phyloP scores from a whole-genome alignment of 92 coral and sea anemone species.

The Diadumene lineata region DNA sequence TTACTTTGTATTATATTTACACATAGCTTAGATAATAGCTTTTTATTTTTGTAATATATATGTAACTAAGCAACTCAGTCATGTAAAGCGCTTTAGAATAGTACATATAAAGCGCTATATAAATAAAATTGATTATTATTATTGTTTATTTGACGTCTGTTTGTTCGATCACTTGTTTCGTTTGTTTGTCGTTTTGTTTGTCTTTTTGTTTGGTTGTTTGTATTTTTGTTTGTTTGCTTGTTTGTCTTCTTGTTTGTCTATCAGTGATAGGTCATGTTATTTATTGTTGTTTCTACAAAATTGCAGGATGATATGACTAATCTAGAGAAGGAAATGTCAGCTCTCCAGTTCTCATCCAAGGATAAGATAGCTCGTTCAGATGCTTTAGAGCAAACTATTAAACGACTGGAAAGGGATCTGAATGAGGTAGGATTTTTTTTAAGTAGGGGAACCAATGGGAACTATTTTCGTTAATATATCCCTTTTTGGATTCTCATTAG shows the following conservation, averaged over 20 bases:
- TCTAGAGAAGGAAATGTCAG: conserved; percentile 54
- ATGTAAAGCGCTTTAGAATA: no score
- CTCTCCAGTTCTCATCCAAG: conserved; percentile 56
- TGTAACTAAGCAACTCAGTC: no score
- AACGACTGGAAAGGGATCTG: conserved; percentile 69
- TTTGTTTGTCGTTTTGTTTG: no score
- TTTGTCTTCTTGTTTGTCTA: background rate
- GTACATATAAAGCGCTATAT: no score
- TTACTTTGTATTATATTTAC: no score
- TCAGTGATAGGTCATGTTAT: background rate
- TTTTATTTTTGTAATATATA: no score
- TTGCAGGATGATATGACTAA: conserved; percentile 49
- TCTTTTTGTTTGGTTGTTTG: no score
- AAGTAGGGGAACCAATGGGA: background rate
- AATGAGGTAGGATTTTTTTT: conserved; percentile 76
- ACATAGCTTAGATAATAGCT: no score
- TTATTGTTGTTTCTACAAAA: background rate
- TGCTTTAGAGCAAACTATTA: conserved; percentile 60
- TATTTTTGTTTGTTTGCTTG: background rate
- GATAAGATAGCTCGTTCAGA: conserved; percentile 59
- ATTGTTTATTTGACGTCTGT: no score
- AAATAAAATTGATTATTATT: no score
- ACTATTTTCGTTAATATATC: background rate
- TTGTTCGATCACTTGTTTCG: no score
- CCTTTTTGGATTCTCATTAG: no score